These are phyloP conservation scores for Drosophila basisetae DNA, from an alignment of 2,888 invertebrate genomes.

Conservation along the genomic window DNA sequence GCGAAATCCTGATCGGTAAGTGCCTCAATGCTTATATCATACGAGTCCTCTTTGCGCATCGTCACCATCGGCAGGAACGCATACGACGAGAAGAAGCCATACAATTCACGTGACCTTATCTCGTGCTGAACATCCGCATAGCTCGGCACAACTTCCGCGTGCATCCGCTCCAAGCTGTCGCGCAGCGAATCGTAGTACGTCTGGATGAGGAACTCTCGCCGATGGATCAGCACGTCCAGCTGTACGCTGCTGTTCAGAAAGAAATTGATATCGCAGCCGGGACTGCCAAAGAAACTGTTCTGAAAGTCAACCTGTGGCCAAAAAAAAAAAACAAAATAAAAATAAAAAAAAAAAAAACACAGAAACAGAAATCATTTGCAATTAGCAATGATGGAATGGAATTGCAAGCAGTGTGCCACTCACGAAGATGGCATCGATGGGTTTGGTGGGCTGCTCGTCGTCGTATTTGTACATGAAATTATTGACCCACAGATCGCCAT, in stretches of 20 bases:
- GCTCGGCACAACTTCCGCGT: conserved; percentile 74
- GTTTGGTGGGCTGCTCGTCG: conserved; percentile 72
- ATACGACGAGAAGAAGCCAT: conserved; percentile 84
- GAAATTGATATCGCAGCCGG: conserved; percentile 85
- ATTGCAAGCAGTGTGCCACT: conserved; percentile 55
- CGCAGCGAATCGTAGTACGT: conserved; percentile 80
- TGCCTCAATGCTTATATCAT: conserved; percentile 82
- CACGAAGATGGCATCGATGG: conserved; percentile 86
- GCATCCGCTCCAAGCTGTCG: conserved; percentile 73
- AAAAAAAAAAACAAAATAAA: no score
- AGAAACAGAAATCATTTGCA: background rate
- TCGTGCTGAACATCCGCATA: conserved; percentile 77
- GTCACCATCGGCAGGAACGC: conserved; percentile 84
- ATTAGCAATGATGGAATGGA: background rate
- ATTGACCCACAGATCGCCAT: conserved; percentile 87
- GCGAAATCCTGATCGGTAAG: conserved; percentile 81
- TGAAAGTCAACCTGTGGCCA: conserved; percentile 80
- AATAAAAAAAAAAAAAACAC: no score
- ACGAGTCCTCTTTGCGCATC: conserved; percentile 84
- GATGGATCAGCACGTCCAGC: conserved; percentile 79
- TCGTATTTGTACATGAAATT: conserved; percentile 86
- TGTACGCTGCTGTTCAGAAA: conserved; percentile 84
- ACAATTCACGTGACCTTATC: conserved; percentile 78
- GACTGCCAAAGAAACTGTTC: conserved; percentile 84
- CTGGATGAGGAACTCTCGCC: conserved; percentile 79